Evolutionary conservation across 2,888 invertebrate genomes (phyloP).

Genomic region (Xestia xanthographa): DNA sequence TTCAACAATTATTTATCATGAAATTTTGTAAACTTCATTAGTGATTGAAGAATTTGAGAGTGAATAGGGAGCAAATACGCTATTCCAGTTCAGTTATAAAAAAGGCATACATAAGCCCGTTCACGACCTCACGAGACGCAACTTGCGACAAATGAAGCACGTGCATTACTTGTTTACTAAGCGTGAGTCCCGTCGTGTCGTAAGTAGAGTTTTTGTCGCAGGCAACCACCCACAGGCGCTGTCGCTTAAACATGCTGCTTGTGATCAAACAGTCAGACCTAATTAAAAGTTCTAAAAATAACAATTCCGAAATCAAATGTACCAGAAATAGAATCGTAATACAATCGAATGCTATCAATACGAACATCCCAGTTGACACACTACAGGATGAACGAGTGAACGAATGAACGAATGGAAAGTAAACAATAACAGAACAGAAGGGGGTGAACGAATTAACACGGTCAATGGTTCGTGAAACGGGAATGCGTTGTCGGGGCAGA

Average conservation of each 20-base stretch:
- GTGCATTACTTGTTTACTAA: neutral
- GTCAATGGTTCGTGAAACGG: constrained; percentile 67
- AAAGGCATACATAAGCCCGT: neutral
- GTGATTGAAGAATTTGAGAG: neutral
- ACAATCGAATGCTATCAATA: constrained; percentile 26
- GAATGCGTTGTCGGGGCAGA: constrained; percentile 32
- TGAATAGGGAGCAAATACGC: neutral
- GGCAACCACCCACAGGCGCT: too few species aligned
- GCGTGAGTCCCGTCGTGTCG: neutral
- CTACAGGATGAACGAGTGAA: constrained; percentile 23
- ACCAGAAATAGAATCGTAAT: constrained; percentile 4
- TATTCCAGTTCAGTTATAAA: neutral
- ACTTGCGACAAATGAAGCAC: neutral
- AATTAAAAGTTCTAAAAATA: constrained; percentile 26
- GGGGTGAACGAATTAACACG: constrained; percentile 59
- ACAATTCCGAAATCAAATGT: neutral
- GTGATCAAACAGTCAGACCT: too few species aligned
- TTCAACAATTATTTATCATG: neutral
- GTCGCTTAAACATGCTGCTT: neutral
- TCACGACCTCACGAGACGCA: neutral
- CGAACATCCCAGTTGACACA: constrained; percentile 27
- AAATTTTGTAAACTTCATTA: neutral
- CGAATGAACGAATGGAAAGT: constrained; percentile 56
- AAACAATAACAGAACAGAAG: constrained; percentile 56
- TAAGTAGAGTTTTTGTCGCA: neutral